Evolutionary conservation across 2,797 vertebrate species (phyloP).

Genomic region (Myripristis jacobus): DNA sequence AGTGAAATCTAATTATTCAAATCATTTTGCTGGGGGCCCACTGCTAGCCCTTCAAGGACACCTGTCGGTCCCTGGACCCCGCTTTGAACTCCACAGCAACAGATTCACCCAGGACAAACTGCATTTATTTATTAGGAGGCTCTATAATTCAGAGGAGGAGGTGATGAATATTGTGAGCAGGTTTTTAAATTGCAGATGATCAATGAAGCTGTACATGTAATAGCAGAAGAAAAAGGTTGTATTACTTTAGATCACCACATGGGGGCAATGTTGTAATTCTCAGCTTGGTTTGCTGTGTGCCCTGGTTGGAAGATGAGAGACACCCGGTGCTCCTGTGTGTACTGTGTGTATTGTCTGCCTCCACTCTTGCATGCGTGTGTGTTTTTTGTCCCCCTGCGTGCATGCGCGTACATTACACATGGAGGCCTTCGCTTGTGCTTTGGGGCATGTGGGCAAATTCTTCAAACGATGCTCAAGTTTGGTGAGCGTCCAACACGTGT

Average conservation of each 20-base stretch:
- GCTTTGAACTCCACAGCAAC: neutral
- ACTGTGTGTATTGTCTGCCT: neutral
- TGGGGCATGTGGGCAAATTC: neutral
- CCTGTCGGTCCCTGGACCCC: too few species aligned
- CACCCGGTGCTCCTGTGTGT: neutral
- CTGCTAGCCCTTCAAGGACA: too few species aligned
- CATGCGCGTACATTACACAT: neutral
- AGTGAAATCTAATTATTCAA: too few species aligned
- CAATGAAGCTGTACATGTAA: neutral
- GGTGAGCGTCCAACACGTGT: conserved; percentile 45
- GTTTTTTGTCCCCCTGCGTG: neutral
- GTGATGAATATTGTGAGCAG: neutral
- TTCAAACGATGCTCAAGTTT: neutral
- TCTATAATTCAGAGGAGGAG: too few species aligned
- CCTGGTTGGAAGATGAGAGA: neutral
- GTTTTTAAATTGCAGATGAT: neutral
- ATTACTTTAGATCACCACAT: conserved; percentile 33
- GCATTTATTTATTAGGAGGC: too few species aligned
- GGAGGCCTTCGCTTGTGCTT: neutral
- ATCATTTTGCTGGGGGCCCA: too few species aligned
- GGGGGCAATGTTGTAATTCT: conserved; percentile 54
- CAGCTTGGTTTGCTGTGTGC: neutral
- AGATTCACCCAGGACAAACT: neutral
- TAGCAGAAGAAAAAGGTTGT: too few species aligned
- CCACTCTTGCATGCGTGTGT: neutral